Evolutionary conservation across 2,113 vertebrate species (phyloP).

Genomic region (Nesogale talazaci): DNA sequence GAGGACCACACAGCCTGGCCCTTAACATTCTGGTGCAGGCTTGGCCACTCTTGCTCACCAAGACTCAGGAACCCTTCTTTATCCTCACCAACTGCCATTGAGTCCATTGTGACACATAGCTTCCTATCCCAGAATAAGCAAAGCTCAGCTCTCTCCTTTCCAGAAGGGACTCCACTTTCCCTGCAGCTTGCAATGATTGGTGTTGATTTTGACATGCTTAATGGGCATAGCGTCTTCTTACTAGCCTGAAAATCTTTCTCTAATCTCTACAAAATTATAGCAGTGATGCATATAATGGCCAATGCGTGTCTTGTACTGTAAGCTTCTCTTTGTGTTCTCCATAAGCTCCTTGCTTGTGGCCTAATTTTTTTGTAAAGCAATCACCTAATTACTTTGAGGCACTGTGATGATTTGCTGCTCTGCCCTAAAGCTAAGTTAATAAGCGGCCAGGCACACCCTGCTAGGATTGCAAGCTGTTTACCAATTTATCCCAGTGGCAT

Average conservation of each 20-base stretch:
- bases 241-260: constrained; percentile 18
- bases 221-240: background rate
- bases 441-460: constrained; percentile 51
- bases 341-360: constrained; percentile 3
- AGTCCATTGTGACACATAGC: no score
- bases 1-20: background rate
- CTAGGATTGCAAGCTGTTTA: constrained; percentile 47
- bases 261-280: constrained; percentile 19
- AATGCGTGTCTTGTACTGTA: background rate
- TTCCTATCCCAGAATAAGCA: background rate
- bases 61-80: background rate
- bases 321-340: background rate
- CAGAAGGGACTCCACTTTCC: background rate
- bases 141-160: constrained; percentile 15
- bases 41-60: background rate
- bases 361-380: background rate
- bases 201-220: background rate
- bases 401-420: background rate
- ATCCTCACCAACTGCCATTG: no score
- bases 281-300: background rate
- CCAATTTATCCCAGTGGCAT: constrained; percentile 22
- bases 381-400: background rate
- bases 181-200: constrained; percentile 15
- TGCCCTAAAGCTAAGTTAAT: constrained; percentile 37
- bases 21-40: background rate